These are phyloP conservation scores for Aviceda subcristata DNA, from an alignment of 2,113 vertebrate species.

Conservation along the genomic window DNA sequence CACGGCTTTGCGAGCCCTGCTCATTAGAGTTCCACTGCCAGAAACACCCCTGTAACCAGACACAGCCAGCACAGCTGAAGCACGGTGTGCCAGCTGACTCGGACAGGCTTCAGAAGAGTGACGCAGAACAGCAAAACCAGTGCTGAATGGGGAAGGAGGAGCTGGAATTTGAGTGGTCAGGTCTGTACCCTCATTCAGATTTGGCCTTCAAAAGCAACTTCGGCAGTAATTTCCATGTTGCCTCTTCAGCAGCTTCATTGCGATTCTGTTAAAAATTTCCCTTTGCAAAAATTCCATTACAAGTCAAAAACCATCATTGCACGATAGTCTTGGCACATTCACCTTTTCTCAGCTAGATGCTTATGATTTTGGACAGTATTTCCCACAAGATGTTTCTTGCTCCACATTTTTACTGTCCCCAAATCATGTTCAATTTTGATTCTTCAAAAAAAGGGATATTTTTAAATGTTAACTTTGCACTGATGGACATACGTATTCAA, in stretches of 20 bases:
- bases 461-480: not conserved
- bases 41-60: not conserved
- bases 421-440: not conserved
- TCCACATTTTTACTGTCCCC: not conserved
- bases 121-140: not conserved
- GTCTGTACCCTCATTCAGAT: not conserved
- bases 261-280: not conserved
- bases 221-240: not conserved
- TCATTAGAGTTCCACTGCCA: not conserved
- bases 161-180: not conserved
- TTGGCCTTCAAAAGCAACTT: not conserved
- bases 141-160: not conserved
- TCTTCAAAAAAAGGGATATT: not conserved
- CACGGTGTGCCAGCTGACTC: fast-evolving
- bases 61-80: not conserved
- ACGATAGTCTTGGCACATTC: not conserved
- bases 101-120: not conserved
- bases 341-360: not conserved
- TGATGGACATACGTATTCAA: not conserved
- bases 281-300: not conserved
- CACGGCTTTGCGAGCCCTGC: fast-evolving
- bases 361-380: conserved; percentile 19
- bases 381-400: conserved; percentile 24
- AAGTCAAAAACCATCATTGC: not conserved
- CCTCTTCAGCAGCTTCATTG: not conserved